Evolutionary conservation across 1,140 invertebrate genomes (phyloP), one percentile per base, ranked within the genome.

Genomic region (Trichonephila clavipes): DNA sequence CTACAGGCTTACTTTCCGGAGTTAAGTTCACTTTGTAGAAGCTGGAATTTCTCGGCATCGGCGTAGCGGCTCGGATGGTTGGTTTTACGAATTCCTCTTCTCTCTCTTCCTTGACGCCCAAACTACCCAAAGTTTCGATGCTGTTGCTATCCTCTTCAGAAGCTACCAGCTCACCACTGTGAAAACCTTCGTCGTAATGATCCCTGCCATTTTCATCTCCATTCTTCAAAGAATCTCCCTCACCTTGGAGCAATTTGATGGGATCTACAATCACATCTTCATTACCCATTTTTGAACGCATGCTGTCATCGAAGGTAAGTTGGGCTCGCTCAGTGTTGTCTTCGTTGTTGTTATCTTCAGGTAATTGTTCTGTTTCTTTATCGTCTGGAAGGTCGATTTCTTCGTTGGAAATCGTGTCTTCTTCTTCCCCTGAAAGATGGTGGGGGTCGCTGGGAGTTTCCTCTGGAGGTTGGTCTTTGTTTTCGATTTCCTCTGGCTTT

Each of bases 141-240:
- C 81, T 90, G 62, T 94, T 94, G 77, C 93, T 94, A 40, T 94
- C 88, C 69, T 94, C 93, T 40, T 94, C 93, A 1, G 93, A 94
- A 16, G 87, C 88, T 2, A 94, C 88, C 34, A 94, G 28, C 44
- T 94, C 93, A 4, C 93, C 93, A 16, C 93, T 94, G 44, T 94
- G 93, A 59, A 94, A 94, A 16, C 93, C 93, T 72, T 94, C 93
- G 19, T 94, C 93, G 16, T n/a, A 94, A 61, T 94, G 93, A 34
- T 94, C 93, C 59, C 93, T 89, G 0, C 86, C 77, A 18, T 94
- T 90, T 6, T 89, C 88, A 4, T 94, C 88, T 7, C 19, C 59
- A 44, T 90, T 94, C 59, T 94, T 94, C 72, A 69, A 3, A 21
- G 87, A 85, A 14, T 94, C 87, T 6, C 93, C 93, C 69, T 89